Percentiles rank a stretch among this genome's conserved stretches.
These are phyloP conservation scores for Camelus dromedarius DNA, from an alignment of 2,113 vertebrate genomes.

Conservation along the genomic window DNA sequence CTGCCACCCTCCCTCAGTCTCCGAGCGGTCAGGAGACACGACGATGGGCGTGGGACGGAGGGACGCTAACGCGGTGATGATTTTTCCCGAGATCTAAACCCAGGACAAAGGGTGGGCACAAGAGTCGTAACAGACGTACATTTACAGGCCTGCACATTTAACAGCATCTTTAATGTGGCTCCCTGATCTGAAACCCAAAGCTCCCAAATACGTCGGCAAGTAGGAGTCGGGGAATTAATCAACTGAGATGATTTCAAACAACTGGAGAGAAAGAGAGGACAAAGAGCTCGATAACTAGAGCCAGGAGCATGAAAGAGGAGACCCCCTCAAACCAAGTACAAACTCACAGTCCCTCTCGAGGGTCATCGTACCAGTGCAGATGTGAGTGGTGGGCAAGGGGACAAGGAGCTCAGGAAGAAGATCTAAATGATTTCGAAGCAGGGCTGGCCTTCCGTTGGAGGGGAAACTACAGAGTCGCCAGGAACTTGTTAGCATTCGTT, in stretches of 20 bases:
- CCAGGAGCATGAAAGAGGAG: background rate
- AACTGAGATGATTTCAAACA: conserved; percentile 56
- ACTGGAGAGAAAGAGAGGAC: background rate
- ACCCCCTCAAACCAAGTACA: conserved; percentile 49
- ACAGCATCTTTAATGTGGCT: background rate
- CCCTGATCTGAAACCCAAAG: background rate
- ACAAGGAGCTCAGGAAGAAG: conserved; percentile 54
- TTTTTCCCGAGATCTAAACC: background rate
- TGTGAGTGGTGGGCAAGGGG: conserved; percentile 43
- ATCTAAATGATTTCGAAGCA: conserved; percentile 46
- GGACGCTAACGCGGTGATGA: background rate
- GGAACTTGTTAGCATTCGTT: background rate
- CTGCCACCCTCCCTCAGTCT: conserved; percentile 4
- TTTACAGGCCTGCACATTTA: background rate
- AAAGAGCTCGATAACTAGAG: background rate
- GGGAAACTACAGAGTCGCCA: background rate
- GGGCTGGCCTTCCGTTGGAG: background rate
- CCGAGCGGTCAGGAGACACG: background rate
- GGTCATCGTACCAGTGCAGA: conserved; percentile 32
- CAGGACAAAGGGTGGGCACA: background rate
- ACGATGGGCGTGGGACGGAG: background rate
- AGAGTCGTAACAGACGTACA: background rate
- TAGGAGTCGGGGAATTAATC: background rate
- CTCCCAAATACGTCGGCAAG: background rate
- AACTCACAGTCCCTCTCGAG: conserved; percentile 48